Percentiles rank a stretch among this genome's conserved stretches.
phyloP scores from a whole-genome alignment of 2,888 invertebrate species.

The Leuctra nigra region DNA sequence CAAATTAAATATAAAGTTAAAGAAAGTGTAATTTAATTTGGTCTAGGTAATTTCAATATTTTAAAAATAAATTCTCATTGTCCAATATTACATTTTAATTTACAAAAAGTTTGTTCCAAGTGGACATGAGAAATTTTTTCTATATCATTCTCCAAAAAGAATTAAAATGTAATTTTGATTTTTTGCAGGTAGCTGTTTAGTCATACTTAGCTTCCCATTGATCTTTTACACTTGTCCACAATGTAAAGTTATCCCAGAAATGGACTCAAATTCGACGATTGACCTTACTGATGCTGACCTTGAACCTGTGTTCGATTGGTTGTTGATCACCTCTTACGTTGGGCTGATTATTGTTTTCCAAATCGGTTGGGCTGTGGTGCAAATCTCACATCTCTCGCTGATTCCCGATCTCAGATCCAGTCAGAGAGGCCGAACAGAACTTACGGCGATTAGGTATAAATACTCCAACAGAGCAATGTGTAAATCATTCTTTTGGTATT shows the following conservation, averaged over 20 bases:
- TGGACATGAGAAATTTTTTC: too few relatives aligned
- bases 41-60: too few relatives aligned
- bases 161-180: constrained; percentile 17
- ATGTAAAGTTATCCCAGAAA: constrained; percentile 40
- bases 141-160: too few relatives aligned
- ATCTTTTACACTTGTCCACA: constrained; percentile 66
- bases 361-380: constrained; percentile 90
- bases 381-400: constrained; percentile 88
- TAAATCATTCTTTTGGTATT: too few relatives aligned
- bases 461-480: too few relatives aligned
- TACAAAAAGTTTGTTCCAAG: too few relatives aligned
- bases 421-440: constrained; percentile 62
- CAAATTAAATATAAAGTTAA: too few relatives aligned
- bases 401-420: constrained; percentile 73
- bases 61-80: too few relatives aligned
- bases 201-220: constrained; percentile 68
- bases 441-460: constrained; percentile 69
- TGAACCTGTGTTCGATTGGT: constrained; percentile 30
- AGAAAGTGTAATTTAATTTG: too few relatives aligned
- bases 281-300: background rate
- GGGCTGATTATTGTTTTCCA: constrained; percentile 69
- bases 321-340: constrained; percentile 42
- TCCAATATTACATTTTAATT: too few relatives aligned
- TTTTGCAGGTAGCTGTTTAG: constrained; percentile 54
- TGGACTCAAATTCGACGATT: constrained; percentile 31